Conservation (phyloP, 2,113 vertebrate species). For the Dolichotis patagonum region DNA sequence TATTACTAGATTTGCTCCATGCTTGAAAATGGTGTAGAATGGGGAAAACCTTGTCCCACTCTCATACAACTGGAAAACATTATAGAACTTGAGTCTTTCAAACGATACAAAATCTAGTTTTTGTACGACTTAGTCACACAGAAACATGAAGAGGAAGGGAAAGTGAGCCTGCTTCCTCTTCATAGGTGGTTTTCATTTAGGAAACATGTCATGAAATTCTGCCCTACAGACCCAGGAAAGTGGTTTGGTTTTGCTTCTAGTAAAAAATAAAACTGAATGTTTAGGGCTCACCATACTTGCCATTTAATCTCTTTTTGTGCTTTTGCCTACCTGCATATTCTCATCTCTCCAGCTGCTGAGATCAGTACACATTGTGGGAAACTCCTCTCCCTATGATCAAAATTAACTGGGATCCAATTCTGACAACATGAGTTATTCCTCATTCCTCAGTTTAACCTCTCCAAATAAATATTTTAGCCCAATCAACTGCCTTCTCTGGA, state of each 20-base stretch:
- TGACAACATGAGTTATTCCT: slow-evolving; percentile 62
- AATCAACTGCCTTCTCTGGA: slow-evolving; percentile 18
- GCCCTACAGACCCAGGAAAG: not conserved
- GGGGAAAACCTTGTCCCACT: slow-evolving; percentile 29
- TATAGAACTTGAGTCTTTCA: slow-evolving; percentile 46
- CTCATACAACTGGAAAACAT: slow-evolving; percentile 58
- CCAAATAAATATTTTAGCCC: slow-evolving; percentile 52
- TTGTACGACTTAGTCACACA: not conserved
- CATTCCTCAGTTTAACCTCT: slow-evolving; percentile 58
- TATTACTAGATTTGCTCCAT: slow-evolving; percentile 7
- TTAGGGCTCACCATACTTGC: not conserved
- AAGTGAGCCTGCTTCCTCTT: not conserved
- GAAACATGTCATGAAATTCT: slow-evolving; percentile 25
- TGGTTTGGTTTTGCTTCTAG: not conserved
- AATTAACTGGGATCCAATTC: slow-evolving; percentile 42
- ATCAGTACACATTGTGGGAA: not conserved
- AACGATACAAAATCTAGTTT: not conserved
- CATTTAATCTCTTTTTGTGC: not conserved
- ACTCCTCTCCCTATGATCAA: not conserved
- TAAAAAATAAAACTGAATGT: not conserved
- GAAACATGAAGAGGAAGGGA: not conserved
- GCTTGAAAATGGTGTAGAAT: not conserved
- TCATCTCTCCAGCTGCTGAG: slow-evolving; percentile 25
- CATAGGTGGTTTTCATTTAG: slow-evolving; percentile 41
- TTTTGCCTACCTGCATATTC: not conserved